Percentiles rank a stretch among this genome's conserved stretches.
phyloP scores from a whole-genome alignment of 53 echinoderm and acorn worm genomes.

The Actinopyga echinites region DNA sequence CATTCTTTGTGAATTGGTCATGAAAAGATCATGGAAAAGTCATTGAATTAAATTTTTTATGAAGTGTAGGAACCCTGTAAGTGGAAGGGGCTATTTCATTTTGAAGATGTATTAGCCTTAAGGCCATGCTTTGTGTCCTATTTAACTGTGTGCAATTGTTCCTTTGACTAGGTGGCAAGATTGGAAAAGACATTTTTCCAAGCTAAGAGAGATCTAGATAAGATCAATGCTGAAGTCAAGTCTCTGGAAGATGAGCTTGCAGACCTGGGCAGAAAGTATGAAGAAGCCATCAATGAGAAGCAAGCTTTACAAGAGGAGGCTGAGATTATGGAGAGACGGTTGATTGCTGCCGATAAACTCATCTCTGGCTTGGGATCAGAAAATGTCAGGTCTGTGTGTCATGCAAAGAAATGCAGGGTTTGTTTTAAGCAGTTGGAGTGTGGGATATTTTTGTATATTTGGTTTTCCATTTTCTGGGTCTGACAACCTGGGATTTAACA shows the following conservation, averaged over 20 bases:
- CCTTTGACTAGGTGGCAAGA: slow-evolving; percentile 71
- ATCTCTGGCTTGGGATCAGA: slow-evolving; percentile 98
- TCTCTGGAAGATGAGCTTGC: slow-evolving; percentile 84
- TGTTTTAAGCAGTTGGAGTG: no score
- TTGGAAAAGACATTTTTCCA: slow-evolving; percentile 97
- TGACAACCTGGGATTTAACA: no score
- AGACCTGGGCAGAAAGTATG: slow-evolving; percentile 80
- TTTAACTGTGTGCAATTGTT: not conserved
- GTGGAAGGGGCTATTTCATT: not conserved
- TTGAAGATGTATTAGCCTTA: not conserved
- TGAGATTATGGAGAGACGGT: slow-evolving; percentile 97
- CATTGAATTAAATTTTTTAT: no score
- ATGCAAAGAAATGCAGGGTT: no score
- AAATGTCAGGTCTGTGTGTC: slow-evolving; percentile 78
- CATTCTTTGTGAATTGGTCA: no score
- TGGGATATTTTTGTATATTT: no score
- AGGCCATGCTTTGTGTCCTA: not conserved
- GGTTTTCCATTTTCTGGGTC: no score
- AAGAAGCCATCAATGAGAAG: slow-evolving; percentile 91
- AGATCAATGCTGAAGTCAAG: slow-evolving; percentile 84
- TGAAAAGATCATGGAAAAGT: no score
- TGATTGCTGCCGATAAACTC: slow-evolving; percentile 96
- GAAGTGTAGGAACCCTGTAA: not conserved
- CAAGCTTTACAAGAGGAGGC: slow-evolving; percentile 93
- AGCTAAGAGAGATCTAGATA: slow-evolving; percentile 95